phyloP scores from a whole-genome alignment of 2,888 invertebrate species.

The Drosophila kanekoi region DNA sequence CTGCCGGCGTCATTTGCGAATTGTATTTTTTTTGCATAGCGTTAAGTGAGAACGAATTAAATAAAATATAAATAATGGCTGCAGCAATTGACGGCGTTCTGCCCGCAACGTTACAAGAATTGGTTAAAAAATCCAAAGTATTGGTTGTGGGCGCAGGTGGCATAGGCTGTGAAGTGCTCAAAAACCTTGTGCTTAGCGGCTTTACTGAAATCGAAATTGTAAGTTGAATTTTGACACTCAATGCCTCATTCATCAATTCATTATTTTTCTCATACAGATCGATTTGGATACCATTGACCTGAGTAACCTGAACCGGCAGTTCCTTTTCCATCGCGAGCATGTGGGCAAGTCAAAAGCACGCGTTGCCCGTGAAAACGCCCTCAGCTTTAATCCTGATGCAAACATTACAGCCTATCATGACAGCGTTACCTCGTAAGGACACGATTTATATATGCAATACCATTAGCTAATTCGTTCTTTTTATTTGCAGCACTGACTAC shows the following conservation, averaged over 20 bases:
- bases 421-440: conserved; percentile 93
- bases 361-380: conserved; percentile 95
- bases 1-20: conserved; percentile 64
- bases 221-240: conserved; percentile 84
- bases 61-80: conserved; percentile 86
- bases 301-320: conserved; percentile 99
- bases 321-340: conserved; percentile 99
- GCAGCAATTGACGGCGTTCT: conserved; percentile 89
- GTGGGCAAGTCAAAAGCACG: conserved; percentile 98
- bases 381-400: conserved; percentile 94
- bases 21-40: conserved; percentile 13
- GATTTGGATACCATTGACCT: conserved; percentile 99
- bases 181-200: conserved; percentile 97
- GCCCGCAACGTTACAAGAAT: conserved; percentile 88
- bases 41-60: conserved; percentile 6
- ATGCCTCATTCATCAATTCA: not conserved
- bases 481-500: conserved; percentile 92
- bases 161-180: conserved; percentile 99
- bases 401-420: conserved; percentile 96
- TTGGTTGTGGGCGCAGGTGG: conserved; percentile 98
- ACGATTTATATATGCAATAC: not conserved
- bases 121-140: conserved; percentile 90
- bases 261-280: conserved; percentile 88
- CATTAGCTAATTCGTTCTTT: not conserved
- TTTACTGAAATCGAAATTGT: conserved; percentile 97